A percentile compares a stretch with the other conserved stretches of the same genome.
Evolutionary conservation across 2,888 invertebrate genomes (phyloP).

Genomic region (Sabellastarte sp.): DNA sequence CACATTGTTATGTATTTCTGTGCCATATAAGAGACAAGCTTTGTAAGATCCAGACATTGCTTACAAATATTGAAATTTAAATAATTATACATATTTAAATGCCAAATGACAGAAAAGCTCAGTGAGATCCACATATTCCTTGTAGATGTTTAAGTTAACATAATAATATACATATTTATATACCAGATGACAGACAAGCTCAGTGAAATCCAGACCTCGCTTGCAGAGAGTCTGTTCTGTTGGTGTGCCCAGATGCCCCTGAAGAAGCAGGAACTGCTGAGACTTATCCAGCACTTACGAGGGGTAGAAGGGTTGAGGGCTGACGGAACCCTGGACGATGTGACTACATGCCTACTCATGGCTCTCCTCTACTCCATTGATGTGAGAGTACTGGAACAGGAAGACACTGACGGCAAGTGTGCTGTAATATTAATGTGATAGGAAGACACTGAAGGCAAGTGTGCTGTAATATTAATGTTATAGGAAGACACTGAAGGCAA

Average conservation of each 20-base stretch:
- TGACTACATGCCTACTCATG: conserved; percentile 78
- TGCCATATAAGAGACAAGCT: no score
- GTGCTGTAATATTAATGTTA: conserved; percentile 74
- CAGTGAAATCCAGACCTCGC: conserved; percentile 71
- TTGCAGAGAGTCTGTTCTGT: conserved; percentile 76
- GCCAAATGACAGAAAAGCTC: no score
- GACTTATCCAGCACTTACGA: conserved; percentile 46
- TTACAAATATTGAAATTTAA: no score
- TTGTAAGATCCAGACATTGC: no score
- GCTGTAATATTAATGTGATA: conserved; percentile 73
- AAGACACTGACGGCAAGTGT: conserved; percentile 55
- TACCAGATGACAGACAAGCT: conserved; percentile 76
- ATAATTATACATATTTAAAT: no score
- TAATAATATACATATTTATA: no score
- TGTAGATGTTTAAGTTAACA: no score
- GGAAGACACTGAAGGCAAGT: conserved; percentile 56
- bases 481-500: conserved; percentile 56
- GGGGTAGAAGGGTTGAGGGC: conserved; percentile 48
- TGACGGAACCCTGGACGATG: conserved; percentile 75
- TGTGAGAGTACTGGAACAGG: conserved; percentile 69
- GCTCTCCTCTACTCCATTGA: conserved; percentile 81
- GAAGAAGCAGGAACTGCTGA: conserved; percentile 70
- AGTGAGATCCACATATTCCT: no score
- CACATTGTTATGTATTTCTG: no score
- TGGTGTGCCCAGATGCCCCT: conserved; percentile 77